Evolutionary conservation across 1,140 invertebrate genomes (phyloP).

Genomic region (Diprion similis): DNA sequence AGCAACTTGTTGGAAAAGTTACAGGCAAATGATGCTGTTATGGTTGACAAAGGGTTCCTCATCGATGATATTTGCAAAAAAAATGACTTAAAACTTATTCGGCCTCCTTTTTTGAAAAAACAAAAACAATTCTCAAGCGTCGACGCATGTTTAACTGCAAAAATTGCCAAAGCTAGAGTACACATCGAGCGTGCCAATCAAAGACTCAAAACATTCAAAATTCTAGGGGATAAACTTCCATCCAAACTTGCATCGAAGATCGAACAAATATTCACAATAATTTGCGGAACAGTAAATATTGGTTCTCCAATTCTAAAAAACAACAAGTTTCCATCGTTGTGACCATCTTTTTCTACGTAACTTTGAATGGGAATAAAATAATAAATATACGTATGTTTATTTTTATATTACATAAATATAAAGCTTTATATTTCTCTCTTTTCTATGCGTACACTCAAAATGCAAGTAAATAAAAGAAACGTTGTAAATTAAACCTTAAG

Average conservation of each 20-base stretch:
- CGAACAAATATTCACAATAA: conserved; percentile 29
- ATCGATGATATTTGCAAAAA: conserved; percentile 11
- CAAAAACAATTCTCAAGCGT: conserved; percentile 22
- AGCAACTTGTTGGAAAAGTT: conserved; percentile 35
- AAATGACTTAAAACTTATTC: conserved; percentile 5
- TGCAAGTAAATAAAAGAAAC: neutral
- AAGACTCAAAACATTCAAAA: conserved; percentile 23
- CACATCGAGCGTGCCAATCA: conserved; percentile 29
- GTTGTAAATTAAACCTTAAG: neutral
- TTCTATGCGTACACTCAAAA: neutral
- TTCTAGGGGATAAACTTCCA: conserved; percentile 24
- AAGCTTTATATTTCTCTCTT: conserved; percentile 11
- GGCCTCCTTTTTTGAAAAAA: conserved; percentile 15
- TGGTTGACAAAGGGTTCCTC: conserved; percentile 22
- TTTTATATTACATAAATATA: neutral
- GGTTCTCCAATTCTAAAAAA: conserved; percentile 27
- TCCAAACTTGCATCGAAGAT: conserved; percentile 21
- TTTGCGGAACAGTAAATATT: conserved; percentile 28
- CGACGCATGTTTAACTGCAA: conserved; percentile 18
- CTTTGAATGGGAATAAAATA: neutral
- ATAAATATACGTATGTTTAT: neutral
- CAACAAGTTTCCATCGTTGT: conserved; percentile 26
- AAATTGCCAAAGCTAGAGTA: conserved; percentile 29
- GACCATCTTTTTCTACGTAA: neutral
- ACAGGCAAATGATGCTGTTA: conserved; percentile 14